phyloP scores from a whole-genome alignment of 2,888 invertebrate species.

The Pristionchus mayeri region DNA sequence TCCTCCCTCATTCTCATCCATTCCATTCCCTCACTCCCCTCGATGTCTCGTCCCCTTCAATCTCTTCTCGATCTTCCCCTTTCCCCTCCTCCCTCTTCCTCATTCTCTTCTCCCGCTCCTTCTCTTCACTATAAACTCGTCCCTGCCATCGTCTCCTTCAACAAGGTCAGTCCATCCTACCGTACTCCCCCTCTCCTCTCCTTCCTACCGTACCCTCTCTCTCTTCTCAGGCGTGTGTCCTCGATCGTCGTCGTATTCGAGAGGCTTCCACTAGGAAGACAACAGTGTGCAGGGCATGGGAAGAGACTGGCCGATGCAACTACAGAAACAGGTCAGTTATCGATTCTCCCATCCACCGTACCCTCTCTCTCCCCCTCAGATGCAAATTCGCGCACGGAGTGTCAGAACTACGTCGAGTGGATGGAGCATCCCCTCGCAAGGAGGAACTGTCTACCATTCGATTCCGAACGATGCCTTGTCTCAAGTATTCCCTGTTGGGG shows the following conservation, averaged over 20 bases:
- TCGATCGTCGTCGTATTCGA: conserved; percentile 39
- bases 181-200: not conserved
- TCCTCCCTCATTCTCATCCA: not conserved
- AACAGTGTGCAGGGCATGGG: conserved; percentile 21
- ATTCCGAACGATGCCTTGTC: conserved; percentile 43
- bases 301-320: conserved; percentile 48
- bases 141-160: conserved; percentile 43
- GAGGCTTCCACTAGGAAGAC: conserved; percentile 33
- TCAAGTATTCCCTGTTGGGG: conserved; percentile 28
- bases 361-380: not conserved
- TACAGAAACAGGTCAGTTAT: conserved; percentile 38
- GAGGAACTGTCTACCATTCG: conserved; percentile 23
- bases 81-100: conserved; percentile 6
- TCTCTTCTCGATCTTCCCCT: conserved; percentile 35
- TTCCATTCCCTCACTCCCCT: not conserved
- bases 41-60: not conserved
- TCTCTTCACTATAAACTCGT: not conserved
- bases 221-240: conserved; percentile 29
- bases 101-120: not conserved
- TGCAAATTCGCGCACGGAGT: conserved; percentile 39
- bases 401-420: not conserved
- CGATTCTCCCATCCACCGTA: not conserved
- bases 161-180: not conserved
- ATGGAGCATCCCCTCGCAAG: not conserved
- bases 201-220: not conserved